Evolutionary conservation across 2,113 vertebrate genomes (phyloP).

Genomic region (Phaethon lepturus): DNA sequence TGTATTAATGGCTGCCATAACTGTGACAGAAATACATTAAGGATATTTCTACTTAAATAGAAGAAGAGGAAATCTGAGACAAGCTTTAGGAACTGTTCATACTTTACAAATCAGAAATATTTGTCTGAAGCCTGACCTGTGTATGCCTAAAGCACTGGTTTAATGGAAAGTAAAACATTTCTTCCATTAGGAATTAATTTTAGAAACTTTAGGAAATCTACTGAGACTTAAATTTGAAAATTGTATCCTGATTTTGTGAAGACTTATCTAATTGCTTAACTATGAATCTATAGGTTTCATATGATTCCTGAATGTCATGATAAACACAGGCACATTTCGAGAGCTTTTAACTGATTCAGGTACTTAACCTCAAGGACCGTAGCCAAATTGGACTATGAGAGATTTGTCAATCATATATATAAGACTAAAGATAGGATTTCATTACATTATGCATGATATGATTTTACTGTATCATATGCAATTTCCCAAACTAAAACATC

Average conservation of each 20-base stretch:
- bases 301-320: background rate
- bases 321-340: background rate
- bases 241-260: background rate
- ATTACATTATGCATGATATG: background rate
- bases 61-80: background rate
- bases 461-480: background rate
- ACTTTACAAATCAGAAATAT: background rate
- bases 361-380: background rate
- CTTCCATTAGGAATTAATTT: background rate
- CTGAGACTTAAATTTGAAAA: background rate
- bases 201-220: background rate
- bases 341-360: background rate
- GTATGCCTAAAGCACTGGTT: background rate
- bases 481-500: background rate
- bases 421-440: background rate
- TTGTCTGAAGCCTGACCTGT: background rate
- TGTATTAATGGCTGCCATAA: constrained; percentile 28
- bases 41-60: constrained; percentile 7
- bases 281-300: background rate
- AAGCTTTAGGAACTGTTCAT: background rate
- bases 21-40: constrained; percentile 58
- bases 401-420: background rate
- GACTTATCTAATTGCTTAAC: background rate
- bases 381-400: background rate
- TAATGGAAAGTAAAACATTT: background rate